A percentile compares a stretch with the other conserved stretches of the same genome.
Conservation (phyloP, 2,888 invertebrate genomes). For the Sinhomidia bicolor region DNA sequence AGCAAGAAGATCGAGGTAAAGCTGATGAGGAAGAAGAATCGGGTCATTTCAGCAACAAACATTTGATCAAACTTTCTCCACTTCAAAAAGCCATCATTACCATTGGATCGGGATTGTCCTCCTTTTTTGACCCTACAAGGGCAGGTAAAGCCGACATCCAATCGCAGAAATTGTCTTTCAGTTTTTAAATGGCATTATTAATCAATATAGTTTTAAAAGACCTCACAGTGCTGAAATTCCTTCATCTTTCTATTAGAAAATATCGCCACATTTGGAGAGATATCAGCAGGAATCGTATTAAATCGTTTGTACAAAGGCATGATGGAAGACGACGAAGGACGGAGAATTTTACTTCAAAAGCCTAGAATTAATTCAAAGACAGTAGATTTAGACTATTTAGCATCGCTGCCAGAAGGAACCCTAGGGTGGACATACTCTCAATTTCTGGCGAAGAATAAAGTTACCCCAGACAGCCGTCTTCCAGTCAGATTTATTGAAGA, state of each 20-base stretch:
- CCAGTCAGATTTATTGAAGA: slow-evolving; percentile 96
- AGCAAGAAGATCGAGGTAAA: slow-evolving; percentile 22
- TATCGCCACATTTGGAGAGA: slow-evolving; percentile 97
- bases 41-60: slow-evolving; percentile 50
- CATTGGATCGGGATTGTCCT: slow-evolving; percentile 92
- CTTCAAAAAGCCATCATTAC: slow-evolving; percentile 91
- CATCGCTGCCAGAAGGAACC: slow-evolving; percentile 89
- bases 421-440: slow-evolving; percentile 93
- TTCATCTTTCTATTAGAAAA: slow-evolving; percentile 87
- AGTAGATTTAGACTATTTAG: slow-evolving; percentile 88
- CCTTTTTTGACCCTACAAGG: slow-evolving; percentile 90
- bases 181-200: no score
- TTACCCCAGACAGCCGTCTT: slow-evolving; percentile 95
- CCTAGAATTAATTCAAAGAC: slow-evolving; percentile 94
- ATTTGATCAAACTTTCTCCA: slow-evolving; percentile 81
- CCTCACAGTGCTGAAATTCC: no score
- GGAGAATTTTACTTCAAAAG: slow-evolving; percentile 87
- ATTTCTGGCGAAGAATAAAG: slow-evolving; percentile 92
- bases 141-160: slow-evolving; percentile 84
- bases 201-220: no score
- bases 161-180: no score
- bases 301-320: slow-evolving; percentile 88
- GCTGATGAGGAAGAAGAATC: neutral
- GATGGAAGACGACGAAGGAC: slow-evolving; percentile 89
- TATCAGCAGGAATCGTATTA: slow-evolving; percentile 89